Conservation (phyloP, 2,113 vertebrate species). For the Dicentrarchus labrax region DNA sequence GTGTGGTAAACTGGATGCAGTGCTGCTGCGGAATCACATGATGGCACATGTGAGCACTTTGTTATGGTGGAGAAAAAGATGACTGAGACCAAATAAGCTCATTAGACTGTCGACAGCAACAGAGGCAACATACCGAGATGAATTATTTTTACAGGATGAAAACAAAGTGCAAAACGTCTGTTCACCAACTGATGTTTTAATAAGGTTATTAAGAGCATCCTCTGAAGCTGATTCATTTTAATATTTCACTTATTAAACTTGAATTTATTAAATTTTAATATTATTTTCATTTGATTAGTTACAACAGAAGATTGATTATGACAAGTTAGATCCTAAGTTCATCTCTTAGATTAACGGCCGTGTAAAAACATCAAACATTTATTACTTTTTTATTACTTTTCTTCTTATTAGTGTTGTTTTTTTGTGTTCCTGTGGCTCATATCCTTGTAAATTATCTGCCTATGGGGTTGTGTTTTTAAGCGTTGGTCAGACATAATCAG, state of each 20-base stretch:
- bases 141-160: background rate
- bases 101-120: conserved; percentile 21
- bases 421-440: background rate
- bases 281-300: background rate
- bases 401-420: background rate
- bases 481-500: too few species aligned
- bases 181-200: too few species aligned
- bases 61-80: background rate
- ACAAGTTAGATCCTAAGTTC: background rate
- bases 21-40: conserved; percentile 61
- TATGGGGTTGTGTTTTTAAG: too few species aligned
- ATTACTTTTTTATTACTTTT: background rate
- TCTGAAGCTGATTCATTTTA: background rate
- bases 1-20: conserved; percentile 43
- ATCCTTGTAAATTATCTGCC: background rate
- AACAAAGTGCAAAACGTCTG: background rate
- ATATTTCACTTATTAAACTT: background rate
- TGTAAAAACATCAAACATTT: background rate
- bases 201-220: background rate
- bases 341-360: background rate
- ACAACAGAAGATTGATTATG: background rate
- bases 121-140: background rate
- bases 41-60: conserved; percentile 69
- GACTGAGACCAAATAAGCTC: conserved; percentile 28
- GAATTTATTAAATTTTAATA: background rate